Percentiles rank a stretch among this genome's conserved stretches.
Evolutionary conservation across 2,113 vertebrate genomes (phyloP).

Genomic region (Blennius ocellaris): DNA sequence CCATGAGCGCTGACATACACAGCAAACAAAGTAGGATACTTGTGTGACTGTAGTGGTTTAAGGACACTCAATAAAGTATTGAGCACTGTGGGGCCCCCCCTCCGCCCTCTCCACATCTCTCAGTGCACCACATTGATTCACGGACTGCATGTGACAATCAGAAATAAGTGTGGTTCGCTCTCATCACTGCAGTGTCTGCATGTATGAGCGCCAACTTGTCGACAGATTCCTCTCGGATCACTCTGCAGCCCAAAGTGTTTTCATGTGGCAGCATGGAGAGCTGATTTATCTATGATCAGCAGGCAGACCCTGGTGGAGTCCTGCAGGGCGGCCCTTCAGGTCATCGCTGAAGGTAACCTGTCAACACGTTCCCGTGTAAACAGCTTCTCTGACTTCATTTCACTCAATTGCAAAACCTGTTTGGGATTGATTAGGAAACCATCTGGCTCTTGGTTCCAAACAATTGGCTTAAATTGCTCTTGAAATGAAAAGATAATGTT

Average conservation of each 20-base stretch:
- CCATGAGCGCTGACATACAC: conserved; percentile 39
- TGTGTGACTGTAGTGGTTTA: conserved; percentile 45
- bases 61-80: conserved; percentile 75
- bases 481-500: conserved; percentile 45
- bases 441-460: conserved; percentile 52
- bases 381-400: conserved; percentile 18
- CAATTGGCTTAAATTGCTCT: conserved; percentile 36
- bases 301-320: conserved; percentile 35
- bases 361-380: conserved; percentile 13
- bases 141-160: conserved; percentile 55
- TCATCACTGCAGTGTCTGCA: not conserved
- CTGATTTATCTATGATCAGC: conserved; percentile 46
- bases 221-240: conserved; percentile 8
- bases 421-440: conserved; percentile 52
- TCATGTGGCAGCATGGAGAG: not conserved
- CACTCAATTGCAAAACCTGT: conserved; percentile 29
- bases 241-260: not conserved
- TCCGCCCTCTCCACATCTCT: conserved; percentile 18
- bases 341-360: conserved; percentile 50
- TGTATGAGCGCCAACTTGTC: not conserved
- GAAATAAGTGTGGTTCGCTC: conserved; percentile 43
- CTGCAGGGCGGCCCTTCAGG: conserved; percentile 46
- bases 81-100: conserved; percentile 44
- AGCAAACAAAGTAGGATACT: conserved; percentile 34
- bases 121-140: conserved; percentile 69